Percentiles rank a stretch among this genome's conserved stretches.
phyloP scores from a whole-genome alignment of 2,888 invertebrate species.

The Aethes cnicana region DNA sequence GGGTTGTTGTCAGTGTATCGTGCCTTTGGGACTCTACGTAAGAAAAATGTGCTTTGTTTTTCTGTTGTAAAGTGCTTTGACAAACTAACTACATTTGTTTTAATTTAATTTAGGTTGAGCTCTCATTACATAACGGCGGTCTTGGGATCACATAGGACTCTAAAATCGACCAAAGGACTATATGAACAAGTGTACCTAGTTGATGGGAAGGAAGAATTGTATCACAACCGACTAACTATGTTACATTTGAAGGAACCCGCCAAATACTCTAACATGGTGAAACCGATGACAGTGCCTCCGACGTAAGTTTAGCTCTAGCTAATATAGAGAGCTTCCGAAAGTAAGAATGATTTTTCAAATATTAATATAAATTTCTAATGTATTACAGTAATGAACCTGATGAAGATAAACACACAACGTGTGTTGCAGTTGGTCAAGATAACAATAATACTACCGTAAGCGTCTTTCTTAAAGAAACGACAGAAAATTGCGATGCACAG shows the following conservation, averaged over 20 bases:
- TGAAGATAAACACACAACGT: slow-evolving; percentile 69
- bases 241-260: slow-evolving; percentile 84
- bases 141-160: slow-evolving; percentile 85
- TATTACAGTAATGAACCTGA: slow-evolving; percentile 45
- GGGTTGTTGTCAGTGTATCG: slow-evolving; percentile 84
- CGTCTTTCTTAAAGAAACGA: slow-evolving; percentile 71
- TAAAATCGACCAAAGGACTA: slow-evolving; percentile 83
- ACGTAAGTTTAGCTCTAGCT: slow-evolving; percentile 60
- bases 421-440: slow-evolving; percentile 84
- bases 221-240: slow-evolving; percentile 83
- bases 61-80: slow-evolving; percentile 12
- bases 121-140: slow-evolving; percentile 84
- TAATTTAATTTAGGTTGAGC: slow-evolving; percentile 65
- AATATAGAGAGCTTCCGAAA: no score
- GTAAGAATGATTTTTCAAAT: background rate
- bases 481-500: slow-evolving; percentile 74
- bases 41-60: slow-evolving; percentile 39
- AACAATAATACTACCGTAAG: slow-evolving; percentile 74
- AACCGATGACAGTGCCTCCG: slow-evolving; percentile 83
- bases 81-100: no score
- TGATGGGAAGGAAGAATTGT: slow-evolving; percentile 80
- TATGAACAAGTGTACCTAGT: slow-evolving; percentile 87
- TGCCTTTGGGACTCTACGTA: slow-evolving; percentile 76
- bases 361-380: background rate
- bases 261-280: slow-evolving; percentile 84